phyloP scores from a whole-genome alignment of 2,113 vertebrate species.

The Solea senegalensis region DNA sequence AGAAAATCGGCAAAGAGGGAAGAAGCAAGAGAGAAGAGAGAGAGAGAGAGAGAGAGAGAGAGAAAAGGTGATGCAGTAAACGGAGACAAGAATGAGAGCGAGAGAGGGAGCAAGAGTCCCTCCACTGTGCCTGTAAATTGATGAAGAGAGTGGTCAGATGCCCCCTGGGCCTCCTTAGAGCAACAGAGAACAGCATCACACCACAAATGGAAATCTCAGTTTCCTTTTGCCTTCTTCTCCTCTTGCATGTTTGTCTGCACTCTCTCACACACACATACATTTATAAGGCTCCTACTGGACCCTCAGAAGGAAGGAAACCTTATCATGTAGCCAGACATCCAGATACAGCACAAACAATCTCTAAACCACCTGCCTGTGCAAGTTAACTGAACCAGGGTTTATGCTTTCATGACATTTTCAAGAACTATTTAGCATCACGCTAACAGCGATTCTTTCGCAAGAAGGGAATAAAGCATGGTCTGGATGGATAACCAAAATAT shows the following conservation, averaged over 20 bases:
- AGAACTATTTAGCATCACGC: background rate
- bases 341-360: conserved; percentile 15
- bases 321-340: conserved; percentile 10
- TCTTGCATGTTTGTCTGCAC: conserved; percentile 5
- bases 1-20: conserved; percentile 15
- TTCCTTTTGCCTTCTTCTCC: background rate
- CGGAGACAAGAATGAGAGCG: conserved; percentile 13
- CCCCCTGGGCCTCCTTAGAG: conserved; percentile 58
- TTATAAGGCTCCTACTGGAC: background rate
- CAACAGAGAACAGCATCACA: conserved; percentile 40
- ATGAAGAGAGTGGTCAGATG: conserved; percentile 67
- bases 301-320: background rate
- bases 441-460: background rate
- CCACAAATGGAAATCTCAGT: conserved; percentile 55
- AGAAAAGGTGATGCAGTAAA: background rate
- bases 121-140: conserved; percentile 56
- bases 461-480: background rate
- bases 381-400: background rate
- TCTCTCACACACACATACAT: conserved; percentile 12
- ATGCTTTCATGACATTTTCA: background rate
- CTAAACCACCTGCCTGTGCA: conserved; percentile 27
- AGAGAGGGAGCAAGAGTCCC: conserved; percentile 13
- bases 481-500: too few relatives aligned
- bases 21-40: conserved; percentile 22
- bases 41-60: conserved; percentile 13